Conservation (phyloP, 2,113 vertebrate genomes). For the Perca schrenkii region DNA sequence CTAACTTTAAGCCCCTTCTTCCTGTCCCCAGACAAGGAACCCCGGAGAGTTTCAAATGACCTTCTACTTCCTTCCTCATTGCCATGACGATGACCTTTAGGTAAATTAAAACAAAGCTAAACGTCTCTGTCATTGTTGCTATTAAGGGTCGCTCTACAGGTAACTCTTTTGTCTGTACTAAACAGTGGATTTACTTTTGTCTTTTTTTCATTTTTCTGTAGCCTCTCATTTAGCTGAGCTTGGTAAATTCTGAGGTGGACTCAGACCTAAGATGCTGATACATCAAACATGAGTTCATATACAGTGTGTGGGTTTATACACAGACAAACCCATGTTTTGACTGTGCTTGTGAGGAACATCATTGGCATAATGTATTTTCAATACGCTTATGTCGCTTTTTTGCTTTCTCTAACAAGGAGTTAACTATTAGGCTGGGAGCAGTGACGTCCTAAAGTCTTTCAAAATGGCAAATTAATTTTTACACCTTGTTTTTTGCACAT, state of each 20-base stretch:
- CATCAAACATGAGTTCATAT: neutral
- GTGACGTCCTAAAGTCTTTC: neutral
- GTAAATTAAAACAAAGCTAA: slow-evolving; percentile 36
- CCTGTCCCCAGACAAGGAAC: slow-evolving; percentile 3
- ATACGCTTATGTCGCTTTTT: neutral
- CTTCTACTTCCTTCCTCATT: slow-evolving; percentile 28
- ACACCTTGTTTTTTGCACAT: neutral
- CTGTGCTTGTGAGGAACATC: neutral
- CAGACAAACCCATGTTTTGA: neutral
- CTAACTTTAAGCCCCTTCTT: neutral
- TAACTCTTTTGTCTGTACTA: neutral
- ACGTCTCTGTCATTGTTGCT: neutral
- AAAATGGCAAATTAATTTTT: neutral
- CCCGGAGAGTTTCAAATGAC: neutral
- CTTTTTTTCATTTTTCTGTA: neutral
- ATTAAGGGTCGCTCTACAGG: neutral
- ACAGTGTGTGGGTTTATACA: neutral
- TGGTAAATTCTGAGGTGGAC: neutral
- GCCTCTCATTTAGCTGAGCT: neutral
- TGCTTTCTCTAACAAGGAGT: neutral
- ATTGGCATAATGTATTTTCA: neutral
- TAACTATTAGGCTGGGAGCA: neutral
- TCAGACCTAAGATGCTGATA: neutral
- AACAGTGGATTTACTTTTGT: neutral
- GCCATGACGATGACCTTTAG: slow-evolving; percentile 39